Percentiles rank a stretch among this genome's conserved stretches.
These are phyloP conservation scores for Pygathrix nemaeus DNA, from an alignment of 2,113 vertebrate genomes.

Conservation along the genomic window DNA sequence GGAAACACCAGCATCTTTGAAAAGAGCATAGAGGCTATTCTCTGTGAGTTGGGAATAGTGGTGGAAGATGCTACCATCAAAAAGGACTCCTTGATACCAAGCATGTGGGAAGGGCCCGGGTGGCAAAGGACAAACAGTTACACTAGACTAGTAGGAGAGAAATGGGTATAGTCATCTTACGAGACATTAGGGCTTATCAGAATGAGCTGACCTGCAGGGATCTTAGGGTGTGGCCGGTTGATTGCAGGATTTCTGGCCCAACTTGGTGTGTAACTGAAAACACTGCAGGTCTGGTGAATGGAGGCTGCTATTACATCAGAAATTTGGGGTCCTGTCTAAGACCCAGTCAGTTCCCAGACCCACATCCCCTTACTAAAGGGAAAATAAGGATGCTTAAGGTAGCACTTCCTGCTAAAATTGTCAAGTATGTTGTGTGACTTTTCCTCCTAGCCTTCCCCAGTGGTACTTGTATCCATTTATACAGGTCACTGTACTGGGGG, in stretches of 20 bases:
- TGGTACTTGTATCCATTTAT: background rate
- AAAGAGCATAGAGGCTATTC: background rate
- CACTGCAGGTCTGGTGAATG: background rate
- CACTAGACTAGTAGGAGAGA: background rate
- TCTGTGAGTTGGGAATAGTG: background rate
- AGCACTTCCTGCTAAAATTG: background rate
- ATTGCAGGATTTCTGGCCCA: background rate
- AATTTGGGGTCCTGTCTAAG: background rate
- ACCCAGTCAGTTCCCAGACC: background rate
- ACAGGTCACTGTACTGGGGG: background rate
- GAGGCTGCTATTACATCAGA: background rate
- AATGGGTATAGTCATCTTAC: background rate
- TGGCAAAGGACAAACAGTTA: background rate
- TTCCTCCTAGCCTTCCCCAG: background rate
- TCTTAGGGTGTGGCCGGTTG: background rate
- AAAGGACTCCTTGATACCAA: background rate
- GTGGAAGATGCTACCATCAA: background rate
- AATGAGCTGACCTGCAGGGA: background rate
- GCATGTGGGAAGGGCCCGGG: background rate
- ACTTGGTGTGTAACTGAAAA: background rate
- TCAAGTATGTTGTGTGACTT: background rate
- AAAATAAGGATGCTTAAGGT: background rate
- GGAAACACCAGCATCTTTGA: background rate
- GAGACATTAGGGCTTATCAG: background rate
- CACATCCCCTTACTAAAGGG: background rate